Base-by-base conservation (phyloP, 2,113 vertebrate species). In the Scalopus aquaticus region DNA sequence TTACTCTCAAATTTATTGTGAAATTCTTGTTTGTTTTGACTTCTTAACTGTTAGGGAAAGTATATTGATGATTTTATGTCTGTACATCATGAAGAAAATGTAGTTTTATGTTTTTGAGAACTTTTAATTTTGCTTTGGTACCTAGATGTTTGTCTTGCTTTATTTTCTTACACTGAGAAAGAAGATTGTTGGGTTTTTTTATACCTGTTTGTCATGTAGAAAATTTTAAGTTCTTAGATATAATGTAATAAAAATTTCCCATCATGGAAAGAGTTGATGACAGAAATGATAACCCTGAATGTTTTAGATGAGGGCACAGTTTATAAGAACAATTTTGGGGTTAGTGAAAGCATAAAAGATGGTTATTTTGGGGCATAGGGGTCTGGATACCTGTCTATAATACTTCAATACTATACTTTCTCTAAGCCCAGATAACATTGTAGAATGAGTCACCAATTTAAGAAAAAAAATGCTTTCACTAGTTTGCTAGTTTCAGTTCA, bases 151-250 rank as follows among this genome's bases (percentile, higher is more conserved):
- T 80, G 44, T 69, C 46, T 91, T 90, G 37, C 32, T n/a, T 56
- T 76, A 2, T 37, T 81, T 73, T 95, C 49, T 19, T 85, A 85
- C 84, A 64, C 39, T 37, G 42, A 49, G 84, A 86, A 67, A 85
- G 44, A 82, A 56, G 32, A n/a, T 44, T 70, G 35, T 49, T 92
- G 76, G 37, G 32, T 88, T 91, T 94, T n/a, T 88, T 91, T 94
- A 88, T 5, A 56, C 49, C 54, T 73, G 44, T 9, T 87, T 70
- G 5, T 76, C n/a, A 32, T 74, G 37, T 73, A 96, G 35, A 79
- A 80, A 90, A 83, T 54, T 67, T 85, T 46, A 69, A 88, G 37
- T 39, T 92, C 11, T 77, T 92, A 67, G 30, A 64, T 93, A 60
- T 16, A 60, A 79, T 92, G 56, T 81, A 51, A 70, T 65, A 58